Evolutionary conservation across 35 echinoderm and acorn worm species (phyloP).

Genomic region (Diadema setosum): DNA sequence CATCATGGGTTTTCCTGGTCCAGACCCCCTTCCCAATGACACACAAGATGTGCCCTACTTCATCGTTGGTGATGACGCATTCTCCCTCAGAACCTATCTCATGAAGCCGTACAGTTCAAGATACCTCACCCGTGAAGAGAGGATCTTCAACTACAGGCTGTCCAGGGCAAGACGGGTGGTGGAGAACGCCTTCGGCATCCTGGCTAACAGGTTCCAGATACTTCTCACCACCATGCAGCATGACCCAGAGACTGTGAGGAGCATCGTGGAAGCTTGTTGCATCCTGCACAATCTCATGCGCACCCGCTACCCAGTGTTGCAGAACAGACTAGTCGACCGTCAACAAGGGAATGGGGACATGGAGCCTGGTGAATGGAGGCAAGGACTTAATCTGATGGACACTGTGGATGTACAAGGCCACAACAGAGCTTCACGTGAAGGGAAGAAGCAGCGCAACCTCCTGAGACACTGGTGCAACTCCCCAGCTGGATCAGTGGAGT

Average conservation of each 20-base stretch:
- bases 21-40: constrained; percentile 21
- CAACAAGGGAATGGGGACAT: neutral
- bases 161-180: neutral
- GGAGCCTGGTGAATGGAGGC: neutral
- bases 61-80: neutral
- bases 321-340: constrained; percentile 14
- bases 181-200: constrained; percentile 57
- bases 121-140: neutral
- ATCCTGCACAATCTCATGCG: constrained; percentile 50
- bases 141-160: neutral
- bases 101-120: constrained; percentile 39
- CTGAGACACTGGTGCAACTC: constrained; percentile 2
- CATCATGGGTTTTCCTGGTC: constrained; percentile 28
- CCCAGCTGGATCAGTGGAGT: constrained; percentile 30
- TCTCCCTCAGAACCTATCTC: neutral
- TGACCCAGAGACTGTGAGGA: neutral
- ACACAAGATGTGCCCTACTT: constrained; percentile 53
- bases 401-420: neutral
- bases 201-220: constrained; percentile 35
- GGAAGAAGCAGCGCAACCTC: neutral
- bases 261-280: neutral
- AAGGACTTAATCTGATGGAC: neutral
- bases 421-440: neutral
- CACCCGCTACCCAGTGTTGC: neutral
- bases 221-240: constrained; percentile 31